Base-by-base conservation (phyloP, 2,888 invertebrate genomes). In the Drosophila nr. perissopoda region DNA sequence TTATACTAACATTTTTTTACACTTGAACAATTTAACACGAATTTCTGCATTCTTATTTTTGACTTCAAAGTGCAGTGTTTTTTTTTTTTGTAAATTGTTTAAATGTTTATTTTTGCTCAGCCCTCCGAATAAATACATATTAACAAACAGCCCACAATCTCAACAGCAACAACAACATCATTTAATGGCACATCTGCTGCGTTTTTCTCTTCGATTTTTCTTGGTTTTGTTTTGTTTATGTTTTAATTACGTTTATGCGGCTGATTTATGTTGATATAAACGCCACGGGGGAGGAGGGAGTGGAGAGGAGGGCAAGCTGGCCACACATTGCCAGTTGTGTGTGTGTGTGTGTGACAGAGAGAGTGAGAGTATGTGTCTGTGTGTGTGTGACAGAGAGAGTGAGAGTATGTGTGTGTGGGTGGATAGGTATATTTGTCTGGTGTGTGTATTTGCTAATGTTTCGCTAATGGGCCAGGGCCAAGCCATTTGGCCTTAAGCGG, bases 171-270 rank as follows among this genome's bases (percentile, higher is more conserved):
- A 64, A 31, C 27, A 62, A 34, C 40, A 42, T 25, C 4, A 76
- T 69, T 70, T 72, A 64, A 60, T 76, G 42, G 70, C 73, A 76
- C 88, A 88, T 82, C 81, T 85, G 88, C 33, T 66, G 72, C 66
- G 67, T 64, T 88, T 86, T 57, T 52, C 52, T 60, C 54, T 72
- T 58, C 48, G 29, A 52, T 52, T 63, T 52, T 54, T 40, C 38
- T 36, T 40, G 27, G n/a, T 54, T 61, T 70, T 54, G 34, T 52
- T 89, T 80, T 90, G 90, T 87, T 87, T 90, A 87, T 84, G 73
- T 84, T 89, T 89, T 87, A 90, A 89, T 90, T 87, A 87, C 83
- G 82, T 80, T 89, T 69, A 74, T 76, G 84, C 38, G 88, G 76
- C 70, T 86, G 87, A 88, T 90, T 86, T 88, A 88, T 90, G 75